Conservation (phyloP, 2,113 vertebrate species). For the Pseudolaguvia tuberculata region DNA sequence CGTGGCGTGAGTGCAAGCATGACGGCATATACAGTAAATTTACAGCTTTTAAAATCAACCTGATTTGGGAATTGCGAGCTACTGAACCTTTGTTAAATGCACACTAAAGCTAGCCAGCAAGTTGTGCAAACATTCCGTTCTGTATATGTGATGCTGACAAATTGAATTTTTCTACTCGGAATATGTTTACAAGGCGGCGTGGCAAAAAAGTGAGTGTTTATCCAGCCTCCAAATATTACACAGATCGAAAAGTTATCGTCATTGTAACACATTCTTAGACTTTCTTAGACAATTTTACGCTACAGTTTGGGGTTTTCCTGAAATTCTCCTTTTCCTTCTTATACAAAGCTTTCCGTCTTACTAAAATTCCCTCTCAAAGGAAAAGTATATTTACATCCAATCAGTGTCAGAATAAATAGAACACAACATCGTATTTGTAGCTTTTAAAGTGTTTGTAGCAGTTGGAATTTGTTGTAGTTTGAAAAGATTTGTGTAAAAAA, state of each 20-base stretch:
- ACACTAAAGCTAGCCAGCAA: not conserved
- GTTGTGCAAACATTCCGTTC: not conserved
- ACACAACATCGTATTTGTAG: not conserved
- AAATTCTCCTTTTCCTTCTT: not conserved
- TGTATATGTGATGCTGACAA: not conserved
- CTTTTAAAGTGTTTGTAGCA: not conserved
- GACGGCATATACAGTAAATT: not conserved
- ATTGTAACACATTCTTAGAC: not conserved
- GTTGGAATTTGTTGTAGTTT: not conserved
- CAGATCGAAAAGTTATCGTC: not conserved
- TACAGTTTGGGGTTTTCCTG: not conserved
- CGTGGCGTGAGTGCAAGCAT: not conserved
- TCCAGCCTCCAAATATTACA: slow-evolving; percentile 13
- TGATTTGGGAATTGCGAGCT: not conserved
- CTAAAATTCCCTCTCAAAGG: not conserved
- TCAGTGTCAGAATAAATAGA: not conserved
- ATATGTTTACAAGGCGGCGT: slow-evolving; percentile 4
- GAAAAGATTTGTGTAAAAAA: too few species aligned
- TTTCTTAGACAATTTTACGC: not conserved
- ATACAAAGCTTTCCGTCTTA: not conserved
- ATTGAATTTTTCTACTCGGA: slow-evolving; percentile 2
- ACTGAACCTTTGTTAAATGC: slow-evolving; percentile 3
- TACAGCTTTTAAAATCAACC: slow-evolving; percentile 5
- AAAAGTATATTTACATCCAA: not conserved
- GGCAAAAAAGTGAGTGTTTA: slow-evolving; percentile 14